A percentile compares a stretch with the other conserved stretches of the same genome.
These are phyloP conservation scores for Chydorus sphaericus DNA, from an alignment of 2,888 invertebrate species.

Conservation along the genomic window DNA sequence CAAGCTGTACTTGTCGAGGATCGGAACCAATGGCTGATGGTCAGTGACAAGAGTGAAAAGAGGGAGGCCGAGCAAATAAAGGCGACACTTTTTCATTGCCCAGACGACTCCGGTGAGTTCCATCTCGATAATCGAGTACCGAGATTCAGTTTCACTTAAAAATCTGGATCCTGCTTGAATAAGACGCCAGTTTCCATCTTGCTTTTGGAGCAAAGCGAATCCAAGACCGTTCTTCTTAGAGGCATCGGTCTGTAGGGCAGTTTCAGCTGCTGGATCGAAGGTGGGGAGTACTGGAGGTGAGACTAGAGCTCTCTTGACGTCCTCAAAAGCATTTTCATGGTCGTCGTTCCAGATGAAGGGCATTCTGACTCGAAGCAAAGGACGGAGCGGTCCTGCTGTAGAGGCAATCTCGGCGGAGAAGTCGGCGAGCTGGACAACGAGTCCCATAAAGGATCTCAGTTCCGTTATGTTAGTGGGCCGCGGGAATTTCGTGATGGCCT, in stretches of 20 bases:
- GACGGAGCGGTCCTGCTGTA: background rate
- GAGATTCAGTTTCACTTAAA: slow-evolving; percentile 14
- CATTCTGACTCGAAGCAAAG: background rate
- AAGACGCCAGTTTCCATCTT: background rate
- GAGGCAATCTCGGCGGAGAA: slow-evolving; percentile 1
- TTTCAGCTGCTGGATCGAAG: slow-evolving; percentile 5
- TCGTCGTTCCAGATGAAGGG: background rate
- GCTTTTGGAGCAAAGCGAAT: slow-evolving; percentile 9
- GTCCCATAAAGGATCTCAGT: slow-evolving; percentile 7
- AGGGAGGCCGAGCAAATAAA: slow-evolving; percentile 21
- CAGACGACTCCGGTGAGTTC: slow-evolving; percentile 22
- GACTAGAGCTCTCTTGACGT: slow-evolving; percentile 5
- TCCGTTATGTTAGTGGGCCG: background rate
- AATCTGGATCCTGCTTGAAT: slow-evolving; percentile 4
- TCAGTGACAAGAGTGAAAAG: slow-evolving; percentile 21
- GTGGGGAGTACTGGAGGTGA: slow-evolving; percentile 5
- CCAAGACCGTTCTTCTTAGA: slow-evolving; percentile 5
- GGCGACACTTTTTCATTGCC: slow-evolving; percentile 22
- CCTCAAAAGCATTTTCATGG: slow-evolving; percentile 5
- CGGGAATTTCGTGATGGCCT: background rate
- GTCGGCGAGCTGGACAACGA: slow-evolving; percentile 2
- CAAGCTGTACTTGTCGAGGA: slow-evolving; percentile 21
- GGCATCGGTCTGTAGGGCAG: slow-evolving; percentile 8
- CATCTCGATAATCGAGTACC: slow-evolving; percentile 19
- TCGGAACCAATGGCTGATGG: slow-evolving; percentile 22